Evolutionary conservation across 2,113 vertebrate genomes (phyloP).

Genomic region (Gulo gulo): DNA sequence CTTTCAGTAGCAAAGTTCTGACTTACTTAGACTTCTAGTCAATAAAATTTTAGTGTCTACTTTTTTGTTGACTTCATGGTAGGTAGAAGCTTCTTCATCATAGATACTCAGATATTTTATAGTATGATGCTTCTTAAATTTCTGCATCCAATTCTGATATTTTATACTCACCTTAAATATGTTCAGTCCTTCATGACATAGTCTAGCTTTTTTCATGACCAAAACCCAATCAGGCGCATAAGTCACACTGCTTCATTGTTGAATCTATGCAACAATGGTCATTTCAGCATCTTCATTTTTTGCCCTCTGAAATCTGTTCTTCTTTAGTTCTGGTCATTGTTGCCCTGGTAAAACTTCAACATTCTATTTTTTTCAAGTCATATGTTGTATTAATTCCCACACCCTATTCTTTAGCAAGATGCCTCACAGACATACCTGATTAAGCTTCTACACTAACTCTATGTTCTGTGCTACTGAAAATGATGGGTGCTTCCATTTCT

Average conservation of each 20-base stretch:
- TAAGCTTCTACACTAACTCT: neutral
- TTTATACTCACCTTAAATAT: neutral
- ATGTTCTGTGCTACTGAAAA: neutral
- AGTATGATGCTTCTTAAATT: conserved; percentile 1
- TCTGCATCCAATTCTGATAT: neutral
- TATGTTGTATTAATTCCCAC: neutral
- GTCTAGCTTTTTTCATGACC: neutral
- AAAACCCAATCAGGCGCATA: neutral
- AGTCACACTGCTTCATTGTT: conserved; percentile 5
- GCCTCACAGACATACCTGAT: neutral
- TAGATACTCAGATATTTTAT: neutral
- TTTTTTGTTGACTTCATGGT: neutral
- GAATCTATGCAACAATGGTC: neutral
- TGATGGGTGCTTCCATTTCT: neutral
- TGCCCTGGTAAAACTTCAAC: neutral
- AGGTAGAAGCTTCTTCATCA: neutral
- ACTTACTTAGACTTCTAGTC: conserved; percentile 1
- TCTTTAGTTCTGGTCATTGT: neutral
- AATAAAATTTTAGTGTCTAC: neutral
- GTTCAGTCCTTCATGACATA: neutral
- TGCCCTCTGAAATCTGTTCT: neutral
- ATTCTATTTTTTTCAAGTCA: neutral
- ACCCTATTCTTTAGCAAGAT: neutral
- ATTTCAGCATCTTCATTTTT: conserved; percentile 16
- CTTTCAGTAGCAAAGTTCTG: neutral